Evolutionary conservation across 1,140 invertebrate species (phyloP).

Genomic region (Maconellicoccus hirsutus): DNA sequence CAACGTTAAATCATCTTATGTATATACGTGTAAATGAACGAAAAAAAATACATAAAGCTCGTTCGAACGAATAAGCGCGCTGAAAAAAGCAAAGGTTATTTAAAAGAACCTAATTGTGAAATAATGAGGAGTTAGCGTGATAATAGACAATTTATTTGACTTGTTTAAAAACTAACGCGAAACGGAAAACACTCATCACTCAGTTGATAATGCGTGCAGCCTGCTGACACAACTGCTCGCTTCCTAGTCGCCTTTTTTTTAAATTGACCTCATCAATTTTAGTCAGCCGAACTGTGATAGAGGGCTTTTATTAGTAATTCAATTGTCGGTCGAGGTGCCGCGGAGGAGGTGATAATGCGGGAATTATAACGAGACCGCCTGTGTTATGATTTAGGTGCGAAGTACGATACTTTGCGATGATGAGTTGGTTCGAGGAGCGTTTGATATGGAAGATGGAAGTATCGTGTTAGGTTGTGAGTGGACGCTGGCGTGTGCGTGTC

Average conservation of each 20-base stretch:
- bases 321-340: not conserved
- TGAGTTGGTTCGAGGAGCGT: too few relatives aligned
- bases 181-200: conserved; percentile 22
- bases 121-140: conserved; percentile 21
- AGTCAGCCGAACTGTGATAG: not conserved
- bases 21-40: not conserved
- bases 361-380: too few relatives aligned
- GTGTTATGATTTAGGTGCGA: too few relatives aligned
- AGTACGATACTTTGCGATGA: too few relatives aligned
- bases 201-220: conserved; percentile 16
- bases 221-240: conserved; percentile 16
- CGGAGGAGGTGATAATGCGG: not conserved
- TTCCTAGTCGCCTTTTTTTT: conserved; percentile 17
- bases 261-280: conserved; percentile 21
- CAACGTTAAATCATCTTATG: not conserved
- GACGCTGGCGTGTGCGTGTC: too few relatives aligned
- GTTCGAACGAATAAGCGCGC: too few relatives aligned
- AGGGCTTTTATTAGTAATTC: not conserved
- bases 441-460: too few relatives aligned
- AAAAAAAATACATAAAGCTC: not conserved
- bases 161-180: conserved; percentile 16
- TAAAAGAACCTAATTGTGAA: conserved; percentile 12
- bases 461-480: too few relatives aligned
- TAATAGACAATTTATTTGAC: conserved; percentile 19
- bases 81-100: conserved; percentile 14